Base-by-base conservation (phyloP, 2,888 invertebrate genomes). In the Nasonia oneida region DNA sequence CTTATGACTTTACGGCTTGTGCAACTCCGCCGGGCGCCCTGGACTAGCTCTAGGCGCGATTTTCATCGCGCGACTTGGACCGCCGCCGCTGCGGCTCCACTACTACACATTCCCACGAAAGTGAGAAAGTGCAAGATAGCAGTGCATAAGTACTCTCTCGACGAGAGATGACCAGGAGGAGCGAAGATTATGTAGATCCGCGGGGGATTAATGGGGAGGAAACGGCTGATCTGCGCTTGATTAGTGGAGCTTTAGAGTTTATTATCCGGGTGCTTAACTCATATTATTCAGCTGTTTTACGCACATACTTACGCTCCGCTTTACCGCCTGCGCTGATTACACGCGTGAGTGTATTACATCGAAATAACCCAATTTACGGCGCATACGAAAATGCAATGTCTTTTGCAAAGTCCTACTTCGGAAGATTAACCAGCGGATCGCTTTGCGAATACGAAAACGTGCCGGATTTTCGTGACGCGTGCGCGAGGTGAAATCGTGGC, bases 1-100 rank as follows among this genome's bases (percentile, higher is more conserved):
- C 88, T 89, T 89, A 89, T 89, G 88, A 88, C 87, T 89, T 88
- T 83, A 80, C 83, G 47, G 67, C 77, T 50, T 39, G 57, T 75
- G 81, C 42, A 64, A 64, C 50, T 33, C 37, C 37, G 4, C 12
- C 14, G 37, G n/a, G 39, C 12, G 33, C 67, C 67, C 67, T 33
- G 33, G 33, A 67, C 67, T 67, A 3, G 37, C 23, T 33, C 33
- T 67, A 61, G 57, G 53, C 53, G 53, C 53, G 53, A 53, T 53
- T 53, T 53, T 53, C 53, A 53, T 53, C 53, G 53, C 53, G 4
- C 57, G n/a, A 61, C 57, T 4, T 23, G 57, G 57, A 61, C 57
- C 18, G 47, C 57, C 57, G 57, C 6, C 18, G 57, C 23, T 6
- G 29, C 33, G 29, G 29, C 29, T 29, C 29, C 29, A 14, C 47